Evolutionary conservation across 92 coral and sea anemone genomes (phyloP).

Genomic region (Palythoa heliodiscus): DNA sequence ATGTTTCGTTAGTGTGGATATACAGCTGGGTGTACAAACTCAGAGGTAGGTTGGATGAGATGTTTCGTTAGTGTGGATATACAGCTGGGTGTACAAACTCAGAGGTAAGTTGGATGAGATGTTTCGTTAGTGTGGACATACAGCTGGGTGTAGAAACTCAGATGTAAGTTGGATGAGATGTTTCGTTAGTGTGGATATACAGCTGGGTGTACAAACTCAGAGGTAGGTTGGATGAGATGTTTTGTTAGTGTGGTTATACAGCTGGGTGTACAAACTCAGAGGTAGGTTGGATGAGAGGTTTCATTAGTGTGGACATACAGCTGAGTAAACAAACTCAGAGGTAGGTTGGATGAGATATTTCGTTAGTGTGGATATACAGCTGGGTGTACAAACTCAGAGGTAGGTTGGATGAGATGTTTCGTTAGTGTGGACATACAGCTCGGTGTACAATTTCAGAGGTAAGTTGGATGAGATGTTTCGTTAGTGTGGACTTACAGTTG

Average conservation of each 20-base stretch:
- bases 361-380: slow-evolving; percentile 78
- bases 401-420: slow-evolving; percentile 51
- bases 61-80: slow-evolving; percentile 84
- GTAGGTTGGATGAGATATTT: slow-evolving; percentile 11
- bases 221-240: no score
- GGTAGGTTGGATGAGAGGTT: slow-evolving; percentile 37
- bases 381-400: slow-evolving; percentile 84
- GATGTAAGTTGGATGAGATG: no score
- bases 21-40: slow-evolving; percentile 75
- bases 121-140: no score
- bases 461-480: slow-evolving; percentile 44
- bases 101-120: slow-evolving; percentile 46
- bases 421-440: slow-evolving; percentile 93
- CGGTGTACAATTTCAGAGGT: slow-evolving; percentile 86
- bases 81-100: slow-evolving; percentile 85
- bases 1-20: slow-evolving; percentile 78
- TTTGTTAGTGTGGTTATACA: no score
- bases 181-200: no score
- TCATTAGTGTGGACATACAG: slow-evolving; percentile 84
- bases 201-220: no score
- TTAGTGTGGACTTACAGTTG: slow-evolving; percentile 90
- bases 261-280: no score
- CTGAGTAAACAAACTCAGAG: slow-evolving; percentile 82
- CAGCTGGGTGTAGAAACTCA: no score
- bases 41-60: neutral